A percentile compares a stretch with the other conserved stretches of the same genome.
These are phyloP conservation scores for Dicycla oo DNA, from an alignment of 2,888 invertebrate species.

Conservation along the genomic window DNA sequence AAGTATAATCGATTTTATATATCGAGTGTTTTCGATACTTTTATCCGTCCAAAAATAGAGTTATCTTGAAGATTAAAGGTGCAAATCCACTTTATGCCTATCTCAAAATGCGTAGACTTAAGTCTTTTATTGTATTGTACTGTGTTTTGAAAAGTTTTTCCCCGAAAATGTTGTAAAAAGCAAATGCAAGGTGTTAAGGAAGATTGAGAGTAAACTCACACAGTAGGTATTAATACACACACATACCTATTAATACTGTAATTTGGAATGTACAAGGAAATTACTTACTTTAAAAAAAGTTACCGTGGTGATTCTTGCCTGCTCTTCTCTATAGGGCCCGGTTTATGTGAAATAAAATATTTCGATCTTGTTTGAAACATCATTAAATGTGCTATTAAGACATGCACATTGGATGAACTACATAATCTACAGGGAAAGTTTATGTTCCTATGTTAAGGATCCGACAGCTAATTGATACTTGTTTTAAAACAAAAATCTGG, in stretches of 20 bases:
- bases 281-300: neutral
- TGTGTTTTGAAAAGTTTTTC: conserved; percentile 9
- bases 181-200: neutral
- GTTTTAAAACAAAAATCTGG: neutral
- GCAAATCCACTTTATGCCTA: conserved; percentile 22
- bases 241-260: neutral
- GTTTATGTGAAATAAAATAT: no score
- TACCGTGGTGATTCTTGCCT: neutral
- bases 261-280: neutral
- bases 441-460: neutral
- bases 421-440: neutral
- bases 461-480: neutral
- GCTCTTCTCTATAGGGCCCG: neutral
- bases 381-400: neutral
- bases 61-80: conserved; percentile 34
- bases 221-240: no score
- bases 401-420: neutral
- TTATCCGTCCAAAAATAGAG: conserved; percentile 16
- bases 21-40: neutral
- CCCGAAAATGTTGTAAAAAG: neutral
- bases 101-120: conserved; percentile 24
- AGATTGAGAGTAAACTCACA: no score
- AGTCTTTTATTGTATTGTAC: neutral
- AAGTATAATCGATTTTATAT: conserved; percentile 15
- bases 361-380: neutral